Percentiles rank a stretch among this genome's conserved stretches.
These are phyloP conservation scores for Drosophila pachea DNA, from an alignment of 1,140 invertebrate species.

Conservation along the genomic window DNA sequence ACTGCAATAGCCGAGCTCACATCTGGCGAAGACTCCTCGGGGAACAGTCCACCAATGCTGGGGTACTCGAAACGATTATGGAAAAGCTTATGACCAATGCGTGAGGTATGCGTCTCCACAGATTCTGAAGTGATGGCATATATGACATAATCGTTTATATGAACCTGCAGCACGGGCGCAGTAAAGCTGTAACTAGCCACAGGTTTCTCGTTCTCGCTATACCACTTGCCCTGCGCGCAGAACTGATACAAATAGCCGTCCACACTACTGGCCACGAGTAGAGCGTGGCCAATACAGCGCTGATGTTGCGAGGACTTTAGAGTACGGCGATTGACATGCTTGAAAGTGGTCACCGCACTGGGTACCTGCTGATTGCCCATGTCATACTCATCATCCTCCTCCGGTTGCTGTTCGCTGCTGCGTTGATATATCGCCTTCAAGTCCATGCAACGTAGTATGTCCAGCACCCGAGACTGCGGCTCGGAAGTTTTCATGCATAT, in stretches of 20 bases:
- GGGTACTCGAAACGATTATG: constrained; percentile 77
- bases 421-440: constrained; percentile 74
- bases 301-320: constrained; percentile 69
- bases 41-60: constrained; percentile 59
- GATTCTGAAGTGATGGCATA: constrained; percentile 88
- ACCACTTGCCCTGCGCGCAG: constrained; percentile 76
- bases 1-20: constrained; percentile 85
- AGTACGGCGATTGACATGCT: constrained; percentile 67
- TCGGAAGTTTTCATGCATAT: constrained; percentile 75
- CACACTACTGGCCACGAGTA: constrained; percentile 71
- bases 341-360: constrained; percentile 70
- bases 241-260: constrained; percentile 77
- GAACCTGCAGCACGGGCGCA: constrained; percentile 83
- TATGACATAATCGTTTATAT: constrained; percentile 84
- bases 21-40: constrained; percentile 81
- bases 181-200: constrained; percentile 84
- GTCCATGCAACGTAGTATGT: constrained; percentile 75
- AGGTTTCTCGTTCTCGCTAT: constrained; percentile 75
- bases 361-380: constrained; percentile 77
- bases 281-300: constrained; percentile 66
- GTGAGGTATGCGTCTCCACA: constrained; percentile 88
- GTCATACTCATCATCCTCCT: constrained; percentile 71
- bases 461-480: constrained; percentile 58
- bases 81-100: constrained; percentile 82
- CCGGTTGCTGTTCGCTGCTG: constrained; percentile 39